Evolutionary conservation across 2,113 vertebrate species (phyloP).

Genomic region (Thinocorus orbignyianus): DNA sequence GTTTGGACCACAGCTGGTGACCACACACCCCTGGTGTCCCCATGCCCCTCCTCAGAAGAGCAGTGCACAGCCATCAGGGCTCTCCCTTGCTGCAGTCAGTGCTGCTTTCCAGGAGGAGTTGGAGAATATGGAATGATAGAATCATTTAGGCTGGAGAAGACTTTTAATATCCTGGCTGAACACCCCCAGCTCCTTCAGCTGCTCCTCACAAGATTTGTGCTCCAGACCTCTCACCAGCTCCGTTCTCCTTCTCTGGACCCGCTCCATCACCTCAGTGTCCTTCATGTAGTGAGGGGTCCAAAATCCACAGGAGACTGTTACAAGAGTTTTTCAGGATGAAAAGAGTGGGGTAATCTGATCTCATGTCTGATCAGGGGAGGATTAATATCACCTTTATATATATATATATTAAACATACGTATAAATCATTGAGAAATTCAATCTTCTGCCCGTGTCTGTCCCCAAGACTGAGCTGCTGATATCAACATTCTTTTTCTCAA

Average conservation of each 20-base stretch:
- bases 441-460: neutral
- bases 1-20: neutral
- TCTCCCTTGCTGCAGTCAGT: neutral
- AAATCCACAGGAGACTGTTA: neutral
- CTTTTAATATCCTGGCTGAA: neutral
- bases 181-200: neutral
- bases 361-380: neutral
- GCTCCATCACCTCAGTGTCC: neutral
- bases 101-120: neutral
- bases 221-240: neutral
- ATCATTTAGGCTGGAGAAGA: neutral
- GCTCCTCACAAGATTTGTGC: neutral
- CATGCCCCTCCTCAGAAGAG: neutral
- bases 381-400: neutral
- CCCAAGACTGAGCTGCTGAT: neutral
- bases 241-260: rapidly evolving
- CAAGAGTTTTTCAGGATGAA: neutral
- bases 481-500: neutral
- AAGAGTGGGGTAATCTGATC: neutral
- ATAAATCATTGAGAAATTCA: neutral
- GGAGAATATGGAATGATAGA: neutral
- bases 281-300: neutral
- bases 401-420: neutral
- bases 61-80: too few relatives aligned
- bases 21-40: rapidly evolving